phyloP scores from a whole-genome alignment of 2,797 vertebrate genomes.

The Rhynchotus rufescens region DNA sequence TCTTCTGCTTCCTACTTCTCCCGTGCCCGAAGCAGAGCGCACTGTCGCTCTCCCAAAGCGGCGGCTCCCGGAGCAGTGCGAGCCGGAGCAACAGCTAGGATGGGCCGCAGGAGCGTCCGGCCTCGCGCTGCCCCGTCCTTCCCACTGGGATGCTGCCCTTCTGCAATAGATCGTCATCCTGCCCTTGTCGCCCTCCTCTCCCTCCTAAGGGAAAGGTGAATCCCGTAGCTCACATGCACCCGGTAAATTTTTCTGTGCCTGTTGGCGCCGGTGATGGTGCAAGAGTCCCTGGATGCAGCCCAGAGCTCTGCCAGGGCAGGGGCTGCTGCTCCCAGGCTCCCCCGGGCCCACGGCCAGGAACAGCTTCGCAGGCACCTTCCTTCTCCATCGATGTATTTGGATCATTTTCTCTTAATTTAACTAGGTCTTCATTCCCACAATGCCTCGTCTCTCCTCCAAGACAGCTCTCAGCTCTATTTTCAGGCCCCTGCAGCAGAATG shows the following conservation, averaged over 20 bases:
- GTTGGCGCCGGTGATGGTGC: conserved; percentile 22
- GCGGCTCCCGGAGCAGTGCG: not conserved
- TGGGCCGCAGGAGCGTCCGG: not conserved
- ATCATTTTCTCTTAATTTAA: not conserved
- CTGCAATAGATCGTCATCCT: not conserved
- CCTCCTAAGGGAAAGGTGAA: conserved; percentile 47
- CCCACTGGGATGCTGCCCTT: conserved; percentile 35
- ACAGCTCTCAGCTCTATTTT: not conserved
- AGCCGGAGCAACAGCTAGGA: not conserved
- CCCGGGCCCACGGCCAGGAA: not conserved
- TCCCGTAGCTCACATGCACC: conserved; percentile 24
- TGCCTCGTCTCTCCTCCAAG: not conserved
- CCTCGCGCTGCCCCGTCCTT: not conserved
- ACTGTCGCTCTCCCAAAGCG: not conserved
- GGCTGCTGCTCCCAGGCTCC: not conserved
- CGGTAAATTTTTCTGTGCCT: conserved; percentile 51
- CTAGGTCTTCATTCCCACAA: not conserved
- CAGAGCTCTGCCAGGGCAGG: not conserved
- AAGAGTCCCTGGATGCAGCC: conserved; percentile 46
- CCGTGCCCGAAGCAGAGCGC: not conserved
- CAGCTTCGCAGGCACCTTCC: not conserved
- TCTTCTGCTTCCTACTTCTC: not conserved
- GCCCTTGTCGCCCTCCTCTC: not conserved
- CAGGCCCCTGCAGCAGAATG: not conserved
- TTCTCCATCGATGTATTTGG: not conserved